Evolutionary conservation across 2,888 invertebrate species (phyloP), one percentile per base, ranked within the genome.

Genomic region (Pollenia angustigena): DNA sequence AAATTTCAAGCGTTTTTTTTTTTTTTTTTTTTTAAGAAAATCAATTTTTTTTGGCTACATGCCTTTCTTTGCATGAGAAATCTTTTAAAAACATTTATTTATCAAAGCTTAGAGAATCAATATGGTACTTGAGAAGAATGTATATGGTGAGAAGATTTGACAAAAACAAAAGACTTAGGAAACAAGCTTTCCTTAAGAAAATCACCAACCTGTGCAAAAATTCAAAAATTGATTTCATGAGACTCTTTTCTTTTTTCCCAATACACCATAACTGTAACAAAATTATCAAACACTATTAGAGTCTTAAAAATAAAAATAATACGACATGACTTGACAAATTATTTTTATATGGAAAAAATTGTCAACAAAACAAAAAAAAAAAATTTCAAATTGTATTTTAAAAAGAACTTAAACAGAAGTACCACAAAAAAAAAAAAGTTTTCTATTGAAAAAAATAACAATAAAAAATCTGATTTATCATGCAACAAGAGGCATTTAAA

Each of bases 241-340:
- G 6, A 32, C 32, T 32, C 56, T 72, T 48, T n/a, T 50, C 4
- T 18, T 50, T 66, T 74, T 56, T 52, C 54, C 58, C 68, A 81
- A 78, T 68, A 60, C 66, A 81, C 66, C 82, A 80, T 78, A 76
- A 81, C 68, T 84, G 83, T 81, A 76, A 68, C 76, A 68, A 66
- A 69, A 56, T 18, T 50, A 72, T 10, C 23, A 16, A 44, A 42
- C n/a, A 58, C 40, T 16, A 6, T 32, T 32, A 32, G 32, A 32
- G 32, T 32, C 32, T 46, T 18, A 8, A 44, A 48, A 56, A 78
- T 50, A 75, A 48, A 50, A 60, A 82, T 89, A 90, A 90, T 89
- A 88, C 88, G 89, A 89, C 90, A 91, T 92, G 89, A 90, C 88
- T 89, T 78, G 88, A 52, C 72, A 79, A 84, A 82, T 60, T 71